Base-by-base conservation (phyloP, 2,888 invertebrate genomes). In the Eurytoma californica region DNA sequence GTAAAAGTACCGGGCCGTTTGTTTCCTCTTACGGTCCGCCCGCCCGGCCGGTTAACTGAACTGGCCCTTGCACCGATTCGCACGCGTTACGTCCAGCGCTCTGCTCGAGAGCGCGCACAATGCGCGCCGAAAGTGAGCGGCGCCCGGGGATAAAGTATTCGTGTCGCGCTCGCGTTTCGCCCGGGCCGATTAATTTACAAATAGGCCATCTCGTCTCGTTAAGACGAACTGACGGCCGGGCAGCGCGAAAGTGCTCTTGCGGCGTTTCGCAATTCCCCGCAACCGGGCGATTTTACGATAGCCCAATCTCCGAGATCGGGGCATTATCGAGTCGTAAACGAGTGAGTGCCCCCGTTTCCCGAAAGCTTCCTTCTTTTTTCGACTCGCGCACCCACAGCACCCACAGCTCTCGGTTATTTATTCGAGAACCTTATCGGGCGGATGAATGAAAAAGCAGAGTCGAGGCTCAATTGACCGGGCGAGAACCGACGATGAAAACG, bases 321-420 rank as follows among this genome's bases (percentile, higher is more conserved):
- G 65, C 24, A 73, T 73, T 73, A 73, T 73, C 72, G 65, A 47
- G 74, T 57, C 72, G 57, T 66, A 65, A 75, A 60, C 51, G 47
- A 30, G 18, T 74, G 55, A 49, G 53, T n/a, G 18, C 63, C 39
- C 39, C 18, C 47, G 47, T 39, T 63, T 63, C 18, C 39, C 63
- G 30, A 30, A 28, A 61, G 60, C 63, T 63, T 47, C 24, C 57
- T 72, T 72, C 16, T 20, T 7, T 57, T 2, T 20, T 55, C 3
- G 28, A 16, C 28, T 20, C 60, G 24, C 20, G 13, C 53, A n/a
- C n/a, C 14, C 53, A n/a, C 4, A 14, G 13, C 53, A n/a, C n/a
- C 14, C 53, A n/a, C 4, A 14, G 12, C 14, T 53, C 16, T n/a
- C 3, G 53, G 53, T n/a, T 53, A 0, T 53, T 4, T 53, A 1